Conservation (phyloP, 2,113 vertebrate genomes). For the Limnothrissa miodon region DNA sequence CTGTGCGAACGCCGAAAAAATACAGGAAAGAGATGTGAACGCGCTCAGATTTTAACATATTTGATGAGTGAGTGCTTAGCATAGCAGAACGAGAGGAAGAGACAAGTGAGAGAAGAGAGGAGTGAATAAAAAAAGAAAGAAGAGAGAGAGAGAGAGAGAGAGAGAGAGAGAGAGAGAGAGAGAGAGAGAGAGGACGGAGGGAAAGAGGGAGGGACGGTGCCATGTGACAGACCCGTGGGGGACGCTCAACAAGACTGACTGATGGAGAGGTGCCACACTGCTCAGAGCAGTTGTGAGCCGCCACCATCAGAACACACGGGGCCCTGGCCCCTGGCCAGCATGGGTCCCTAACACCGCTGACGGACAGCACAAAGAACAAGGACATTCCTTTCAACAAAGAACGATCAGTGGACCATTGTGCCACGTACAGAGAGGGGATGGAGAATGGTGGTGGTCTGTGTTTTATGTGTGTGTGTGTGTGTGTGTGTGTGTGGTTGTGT, state of each 20-base stretch:
- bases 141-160: neutral
- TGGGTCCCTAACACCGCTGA: constrained; percentile 45
- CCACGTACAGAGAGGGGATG: constrained; percentile 15
- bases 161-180: neutral
- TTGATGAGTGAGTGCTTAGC: constrained; percentile 31
- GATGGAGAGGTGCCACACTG: constrained; percentile 27
- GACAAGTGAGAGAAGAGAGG: constrained; percentile 9
- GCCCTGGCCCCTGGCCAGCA: constrained; percentile 41
- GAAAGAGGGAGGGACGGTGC: no score
- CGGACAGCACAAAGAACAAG: constrained; percentile 52
- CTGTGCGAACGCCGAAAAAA: constrained; percentile 29
- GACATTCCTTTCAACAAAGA: constrained; percentile 57
- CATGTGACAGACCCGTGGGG: neutral
- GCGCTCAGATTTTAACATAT: constrained; percentile 50
- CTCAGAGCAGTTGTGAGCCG: constrained; percentile 30
- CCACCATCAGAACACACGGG: constrained; percentile 32
- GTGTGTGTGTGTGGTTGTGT: neutral
- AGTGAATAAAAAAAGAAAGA: neutral
- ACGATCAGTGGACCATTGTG: constrained; percentile 18
- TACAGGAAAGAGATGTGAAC: constrained; percentile 16
- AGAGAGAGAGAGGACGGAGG: neutral
- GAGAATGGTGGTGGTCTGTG: neutral
- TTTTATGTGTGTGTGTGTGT: neutral
- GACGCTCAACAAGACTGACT: neutral
- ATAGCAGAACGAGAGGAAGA: neutral